phyloP scores from a whole-genome alignment of 2,797 vertebrate genomes.

The Ammospiza maritima region DNA sequence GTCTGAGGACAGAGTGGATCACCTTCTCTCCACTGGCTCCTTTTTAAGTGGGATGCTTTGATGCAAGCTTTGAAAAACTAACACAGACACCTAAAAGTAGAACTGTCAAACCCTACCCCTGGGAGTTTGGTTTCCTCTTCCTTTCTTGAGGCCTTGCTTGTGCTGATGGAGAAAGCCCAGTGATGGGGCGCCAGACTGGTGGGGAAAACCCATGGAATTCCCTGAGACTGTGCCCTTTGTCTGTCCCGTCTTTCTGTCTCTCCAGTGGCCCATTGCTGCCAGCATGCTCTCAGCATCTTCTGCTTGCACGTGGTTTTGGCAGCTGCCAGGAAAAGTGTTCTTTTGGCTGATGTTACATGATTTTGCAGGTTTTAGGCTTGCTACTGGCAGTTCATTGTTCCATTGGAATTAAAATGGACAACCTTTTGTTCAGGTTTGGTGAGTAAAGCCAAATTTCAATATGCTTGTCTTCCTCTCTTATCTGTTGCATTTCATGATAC shows the following conservation, averaged over 20 bases:
- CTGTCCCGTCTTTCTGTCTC: neutral
- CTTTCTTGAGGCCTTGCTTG: neutral
- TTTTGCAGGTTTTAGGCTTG: neutral
- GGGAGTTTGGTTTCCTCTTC: neutral
- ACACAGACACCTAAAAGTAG: neutral
- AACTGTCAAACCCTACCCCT: neutral
- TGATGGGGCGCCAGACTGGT: neutral
- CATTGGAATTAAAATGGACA: neutral
- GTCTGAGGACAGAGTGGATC: neutral
- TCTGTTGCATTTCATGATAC: neutral
- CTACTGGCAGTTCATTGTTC: neutral
- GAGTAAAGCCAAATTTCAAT: neutral
- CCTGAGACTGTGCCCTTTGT: neutral
- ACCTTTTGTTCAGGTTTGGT: neutral
- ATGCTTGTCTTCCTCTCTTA: neutral
- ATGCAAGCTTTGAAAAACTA: neutral
- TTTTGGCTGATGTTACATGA: accelerated
- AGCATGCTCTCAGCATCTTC: neutral
- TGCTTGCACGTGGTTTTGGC: neutral
- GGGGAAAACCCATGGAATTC: neutral
- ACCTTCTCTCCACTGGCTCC: neutral
- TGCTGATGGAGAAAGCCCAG: neutral
- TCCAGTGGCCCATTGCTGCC: neutral
- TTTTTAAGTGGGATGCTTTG: neutral
- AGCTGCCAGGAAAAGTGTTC: neutral